Evolutionary conservation across 1,140 invertebrate genomes (phyloP), one percentile per base, ranked within the genome.

Genomic region (Cephus cinctus): DNA sequence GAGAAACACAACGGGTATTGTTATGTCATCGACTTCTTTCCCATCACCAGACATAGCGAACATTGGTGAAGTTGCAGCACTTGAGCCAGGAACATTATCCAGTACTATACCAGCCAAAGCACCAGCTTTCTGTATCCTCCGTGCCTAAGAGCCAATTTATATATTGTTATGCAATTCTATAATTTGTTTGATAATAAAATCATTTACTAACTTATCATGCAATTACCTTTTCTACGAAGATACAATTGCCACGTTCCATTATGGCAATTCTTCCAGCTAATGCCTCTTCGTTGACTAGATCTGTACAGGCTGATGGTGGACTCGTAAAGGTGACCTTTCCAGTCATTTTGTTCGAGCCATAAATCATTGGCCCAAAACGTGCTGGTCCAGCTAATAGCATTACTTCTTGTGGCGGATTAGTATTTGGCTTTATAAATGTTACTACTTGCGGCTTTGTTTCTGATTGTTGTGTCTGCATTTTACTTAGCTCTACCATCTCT

Each of bases 31-130:
- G 5, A 79, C 83, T 31, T 63, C 61, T 32, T 68, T 71, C 1
- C 92, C 93, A 77, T 96, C 94, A 2, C 93, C 94, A 6, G 92
- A 96, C 95, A 98, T 98, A 2, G 92, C 91, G 78, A 98, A 98
- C 76, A 96, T 83, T 0, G 90, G 85, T 1, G 88, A 86, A 15
- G 78, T 84, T 15, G 83, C 78, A 12, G 85, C 81, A 35, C 84
- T 87, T 14, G 88, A 87, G 16, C 84, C 87, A 12, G 81, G 76
- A 22, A 85, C 81, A 73, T 96, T 95, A 74, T 98, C 95, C 50
- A 96, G 76, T 5, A 96, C 86, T 60, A 98, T 92, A 19, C 89
- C 88, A 14, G 87, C 92, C 22, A 87, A 75, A 5, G 89, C 94
- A 14, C 94, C 93, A 14, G 87, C 84, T 45, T 81, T 79, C 78